Evolutionary conservation across 2,888 invertebrate species (phyloP).

Genomic region (Antheraea assamensis): DNA sequence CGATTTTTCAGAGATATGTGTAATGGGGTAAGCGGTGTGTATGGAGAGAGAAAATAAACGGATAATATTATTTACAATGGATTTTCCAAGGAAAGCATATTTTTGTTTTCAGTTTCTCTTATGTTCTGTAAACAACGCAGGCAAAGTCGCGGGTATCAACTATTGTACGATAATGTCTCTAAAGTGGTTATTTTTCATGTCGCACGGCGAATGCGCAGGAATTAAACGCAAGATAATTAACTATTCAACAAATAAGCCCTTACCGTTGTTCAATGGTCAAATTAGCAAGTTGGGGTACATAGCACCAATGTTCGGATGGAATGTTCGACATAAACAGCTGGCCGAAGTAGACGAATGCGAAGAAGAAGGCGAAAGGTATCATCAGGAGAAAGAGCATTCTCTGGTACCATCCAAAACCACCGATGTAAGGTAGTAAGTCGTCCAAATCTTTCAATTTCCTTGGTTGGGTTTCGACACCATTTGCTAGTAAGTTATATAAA

Average conservation of each 20-base stretch:
- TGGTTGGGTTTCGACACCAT: conserved; percentile 27
- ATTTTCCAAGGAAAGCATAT: too few relatives aligned
- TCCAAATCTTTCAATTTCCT: conserved; percentile 63
- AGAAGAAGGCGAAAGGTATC: conserved; percentile 75
- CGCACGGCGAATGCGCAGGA: not conserved
- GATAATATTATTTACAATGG: too few relatives aligned
- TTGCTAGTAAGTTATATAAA: conserved; percentile 34
- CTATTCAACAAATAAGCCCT: conserved; percentile 22
- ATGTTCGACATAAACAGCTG: conserved; percentile 76
- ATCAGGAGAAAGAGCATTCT: conserved; percentile 68
- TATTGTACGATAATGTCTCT: too few relatives aligned
- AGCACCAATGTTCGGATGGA: conserved; percentile 70
- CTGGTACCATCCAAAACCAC: conserved; percentile 76
- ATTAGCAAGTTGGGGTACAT: conserved; percentile 54
- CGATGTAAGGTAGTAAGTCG: conserved; percentile 67
- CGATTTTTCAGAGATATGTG: too few relatives aligned
- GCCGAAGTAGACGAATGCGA: conserved; percentile 74
- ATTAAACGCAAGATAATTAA: not conserved
- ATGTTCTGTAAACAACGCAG: too few relatives aligned
- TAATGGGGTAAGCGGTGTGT: too few relatives aligned
- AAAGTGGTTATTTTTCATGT: not conserved
- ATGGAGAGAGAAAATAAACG: too few relatives aligned
- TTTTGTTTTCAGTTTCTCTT: too few relatives aligned
- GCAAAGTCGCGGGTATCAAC: too few relatives aligned
- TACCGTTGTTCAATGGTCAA: conserved; percentile 61